Evolutionary conservation across 2,888 invertebrate species (phyloP), one percentile per base, ranked within the genome.

Genomic region (Villa cingulata): DNA sequence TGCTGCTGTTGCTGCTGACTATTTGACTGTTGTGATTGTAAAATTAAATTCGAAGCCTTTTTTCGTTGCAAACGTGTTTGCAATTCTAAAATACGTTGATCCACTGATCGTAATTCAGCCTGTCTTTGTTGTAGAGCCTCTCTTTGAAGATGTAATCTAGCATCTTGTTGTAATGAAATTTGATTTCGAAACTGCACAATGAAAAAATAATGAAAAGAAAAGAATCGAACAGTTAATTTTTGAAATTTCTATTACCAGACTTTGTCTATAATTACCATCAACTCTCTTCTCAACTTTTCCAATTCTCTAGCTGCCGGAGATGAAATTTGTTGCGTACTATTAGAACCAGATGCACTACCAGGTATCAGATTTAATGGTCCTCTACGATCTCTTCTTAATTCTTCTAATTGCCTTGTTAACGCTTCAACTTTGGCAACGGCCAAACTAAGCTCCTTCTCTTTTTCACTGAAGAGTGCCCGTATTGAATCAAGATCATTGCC

Each of bases 361-460:
- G 56, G 54, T 53, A 68, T 57, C 17, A 70, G 55, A 56, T 68
- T 68, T 50, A 74, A 71, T 7, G 76, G 74, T 58, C 76, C 76
- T 40, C 74, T 73, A 63, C 83, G 71, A 48, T 83, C 78, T 57
- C 83, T 67, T 58, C 87, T 74, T 57, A 97, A 72, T 62, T 95
- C 92, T 66, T 97, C 96, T 56, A 97, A 75, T 72, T 97, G 95
- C 59, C 86, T 74, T 54, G 92, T 94, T 64, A 97, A 75, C 71
- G 94, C 91, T 64, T 97, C 95, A 63, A 96, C 96, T 72, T 94
- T 92, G 62, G 89, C 88, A 64, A 96, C 94, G n/a, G 96, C 96
- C 76, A 92, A 73, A 48, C 91, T 87, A 52, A 97, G 73, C 72
- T 96, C 95, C 70, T 94, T 94, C 68, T 96, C 96, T 66, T 96